Evolutionary conservation across 2,797 vertebrate species (phyloP), one percentile per base, ranked within the genome.

Genomic region (Sphenopsis melanotis): DNA sequence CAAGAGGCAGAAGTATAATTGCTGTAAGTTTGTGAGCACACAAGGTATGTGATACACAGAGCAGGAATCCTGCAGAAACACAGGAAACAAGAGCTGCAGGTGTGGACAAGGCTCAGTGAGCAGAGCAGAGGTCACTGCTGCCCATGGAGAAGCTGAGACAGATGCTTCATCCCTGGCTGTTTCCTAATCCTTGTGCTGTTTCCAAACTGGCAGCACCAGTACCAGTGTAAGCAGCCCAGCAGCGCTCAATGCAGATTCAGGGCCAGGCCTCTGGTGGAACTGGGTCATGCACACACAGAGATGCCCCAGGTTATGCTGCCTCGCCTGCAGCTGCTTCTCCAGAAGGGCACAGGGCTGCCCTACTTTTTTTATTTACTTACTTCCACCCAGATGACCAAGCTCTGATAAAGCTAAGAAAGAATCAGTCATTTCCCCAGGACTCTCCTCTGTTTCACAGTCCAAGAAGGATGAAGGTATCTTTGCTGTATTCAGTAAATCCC

Each of bases 41-140:
- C 42, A 34, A 34, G 9, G 37, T 11, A 37, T 0, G 0, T 3
- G 12, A 42, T 1, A 29, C 18, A 26, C 16, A 27, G n/a, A 15
- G 29, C n/a, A 82, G 50, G 34, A 69, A 27, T 47, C n/a, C 44
- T 37, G 17, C 8, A 44, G 2, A 24, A 87, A 17, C 32, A 59
- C 11, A 21, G 36, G 7, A 18, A 61, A 15, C 24, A 49, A 36
- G 18, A 79, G 71, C 42, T 75, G 49, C 53, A 60, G 55, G n/a
- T 1, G 9, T 6, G 15, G 14, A 32, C 8, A 10, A 53, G 37
- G 75, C n/a, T 39, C 61, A 46, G 0, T 0, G 26, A 81, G 47
- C 39, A 46, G 50, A 63, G 12, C 57, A 15, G 14, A 32, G 42
- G 68, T 21, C 70, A 13, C 50, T 37, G 59, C n/a, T 65, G 41